These are phyloP conservation scores for Epirrhoe tristata DNA, from an alignment of 2,888 invertebrate genomes.

Conservation along the genomic window DNA sequence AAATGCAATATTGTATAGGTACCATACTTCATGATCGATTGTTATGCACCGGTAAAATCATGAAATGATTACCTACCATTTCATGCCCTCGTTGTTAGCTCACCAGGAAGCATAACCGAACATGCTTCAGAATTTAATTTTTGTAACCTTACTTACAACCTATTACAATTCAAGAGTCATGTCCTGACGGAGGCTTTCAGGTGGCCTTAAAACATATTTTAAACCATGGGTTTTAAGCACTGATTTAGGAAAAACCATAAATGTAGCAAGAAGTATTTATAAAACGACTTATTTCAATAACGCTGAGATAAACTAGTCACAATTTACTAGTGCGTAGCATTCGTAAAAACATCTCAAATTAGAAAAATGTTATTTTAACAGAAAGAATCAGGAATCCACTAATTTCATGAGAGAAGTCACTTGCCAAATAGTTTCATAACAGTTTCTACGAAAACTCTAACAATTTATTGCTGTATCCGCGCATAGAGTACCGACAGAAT, in stretches of 20 bases:
- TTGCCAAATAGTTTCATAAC: slow-evolving; percentile 32
- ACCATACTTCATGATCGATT: too few species aligned
- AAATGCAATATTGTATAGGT: too few species aligned
- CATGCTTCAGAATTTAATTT: too few species aligned
- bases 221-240: too few species aligned
- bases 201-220: too few species aligned
- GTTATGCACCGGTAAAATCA: too few species aligned
- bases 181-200: too few species aligned
- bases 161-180: too few species aligned
- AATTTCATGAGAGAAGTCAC: slow-evolving; percentile 9
- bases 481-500: neutral
- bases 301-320: neutral
- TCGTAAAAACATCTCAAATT: neutral
- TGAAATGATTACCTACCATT: too few species aligned
- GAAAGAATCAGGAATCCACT: neutral
- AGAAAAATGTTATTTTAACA: slow-evolving; percentile 6
- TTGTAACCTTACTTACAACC: too few species aligned
- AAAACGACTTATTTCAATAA: neutral
- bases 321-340: neutral
- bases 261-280: neutral
- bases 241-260: neutral
- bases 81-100: too few species aligned
- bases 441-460: slow-evolving; percentile 18
- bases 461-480: slow-evolving; percentile 17
- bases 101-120: too few species aligned